phyloP scores from a whole-genome alignment of 2,113 vertebrate species.

The Typhlomys cinereus region DNA sequence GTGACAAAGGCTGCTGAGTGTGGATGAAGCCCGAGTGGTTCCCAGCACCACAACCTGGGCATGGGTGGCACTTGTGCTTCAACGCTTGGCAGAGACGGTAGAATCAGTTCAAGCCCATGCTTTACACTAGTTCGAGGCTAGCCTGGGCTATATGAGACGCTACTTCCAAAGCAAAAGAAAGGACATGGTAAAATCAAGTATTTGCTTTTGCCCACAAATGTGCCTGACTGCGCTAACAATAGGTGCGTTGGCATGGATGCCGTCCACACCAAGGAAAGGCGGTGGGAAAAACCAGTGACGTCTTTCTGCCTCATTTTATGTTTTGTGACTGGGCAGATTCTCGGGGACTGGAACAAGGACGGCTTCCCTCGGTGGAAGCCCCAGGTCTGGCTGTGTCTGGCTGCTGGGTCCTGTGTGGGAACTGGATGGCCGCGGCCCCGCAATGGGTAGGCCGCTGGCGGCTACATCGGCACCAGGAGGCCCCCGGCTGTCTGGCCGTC shows the following conservation, averaged over 20 bases:
- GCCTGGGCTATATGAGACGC: neutral
- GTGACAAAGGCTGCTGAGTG: neutral
- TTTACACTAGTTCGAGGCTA: neutral
- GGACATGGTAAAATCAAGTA: neutral
- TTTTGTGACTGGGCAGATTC: neutral
- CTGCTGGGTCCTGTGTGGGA: neutral
- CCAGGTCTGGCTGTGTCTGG: too few relatives aligned
- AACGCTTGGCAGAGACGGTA: neutral
- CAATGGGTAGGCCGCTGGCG: too few relatives aligned
- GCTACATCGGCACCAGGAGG: too few relatives aligned
- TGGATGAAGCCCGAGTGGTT: neutral
- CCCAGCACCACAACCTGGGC: neutral
- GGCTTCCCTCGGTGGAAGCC: too few relatives aligned
- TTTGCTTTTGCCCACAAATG: neutral
- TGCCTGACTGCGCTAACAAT: neutral
- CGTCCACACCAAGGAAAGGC: neutral
- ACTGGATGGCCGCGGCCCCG: too few relatives aligned
- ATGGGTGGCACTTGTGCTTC: neutral
- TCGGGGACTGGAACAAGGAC: too few relatives aligned
- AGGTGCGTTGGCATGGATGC: neutral
- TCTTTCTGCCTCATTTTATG: neutral
- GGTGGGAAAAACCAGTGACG: neutral
- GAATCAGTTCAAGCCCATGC: neutral
- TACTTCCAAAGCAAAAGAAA: neutral
- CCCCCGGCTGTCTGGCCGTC: too few relatives aligned